phyloP scores from a whole-genome alignment of 2,888 invertebrate species.

The Heliconius erato region DNA sequence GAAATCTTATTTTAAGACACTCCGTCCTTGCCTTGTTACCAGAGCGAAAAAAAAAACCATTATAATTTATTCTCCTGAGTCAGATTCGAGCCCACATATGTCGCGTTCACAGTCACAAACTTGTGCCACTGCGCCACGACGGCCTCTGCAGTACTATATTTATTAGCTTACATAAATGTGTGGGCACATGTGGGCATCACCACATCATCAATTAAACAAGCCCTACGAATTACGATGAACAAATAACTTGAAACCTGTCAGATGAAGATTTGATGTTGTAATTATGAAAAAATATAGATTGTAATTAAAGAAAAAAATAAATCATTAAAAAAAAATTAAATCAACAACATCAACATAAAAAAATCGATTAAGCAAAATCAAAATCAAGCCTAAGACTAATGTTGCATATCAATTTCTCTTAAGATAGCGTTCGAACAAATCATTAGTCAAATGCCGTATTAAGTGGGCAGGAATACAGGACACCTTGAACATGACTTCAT shows the following conservation, averaged over 20 bases:
- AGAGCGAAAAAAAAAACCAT: too few species aligned
- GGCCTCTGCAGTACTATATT: constrained; percentile 59
- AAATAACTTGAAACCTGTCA: neutral
- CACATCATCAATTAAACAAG: constrained; percentile 69
- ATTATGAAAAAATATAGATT: neutral
- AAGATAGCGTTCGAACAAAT: constrained; percentile 29
- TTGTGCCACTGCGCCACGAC: too few species aligned
- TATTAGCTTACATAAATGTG: too few species aligned
- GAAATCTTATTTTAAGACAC: too few species aligned
- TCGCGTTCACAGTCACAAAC: too few species aligned
- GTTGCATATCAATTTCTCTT: constrained; percentile 25
- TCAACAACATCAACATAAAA: neutral
- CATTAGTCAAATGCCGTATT: constrained; percentile 36
- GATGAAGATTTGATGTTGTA: neutral
- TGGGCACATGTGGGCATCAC: constrained; percentile 8
- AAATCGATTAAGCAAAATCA: constrained; percentile 3
- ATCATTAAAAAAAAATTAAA: neutral
- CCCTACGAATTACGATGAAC: neutral
- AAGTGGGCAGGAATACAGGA: constrained; percentile 49
- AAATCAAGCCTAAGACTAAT: neutral
- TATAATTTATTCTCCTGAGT: too few species aligned
- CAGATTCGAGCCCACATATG: too few species aligned
- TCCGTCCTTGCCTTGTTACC: too few species aligned
- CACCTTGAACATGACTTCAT: constrained; percentile 53
- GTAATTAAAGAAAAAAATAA: neutral